Evolutionary conservation across 2,797 vertebrate genomes (phyloP), one percentile per base, ranked within the genome.

Genomic region (Setipinna tenuifilis): DNA sequence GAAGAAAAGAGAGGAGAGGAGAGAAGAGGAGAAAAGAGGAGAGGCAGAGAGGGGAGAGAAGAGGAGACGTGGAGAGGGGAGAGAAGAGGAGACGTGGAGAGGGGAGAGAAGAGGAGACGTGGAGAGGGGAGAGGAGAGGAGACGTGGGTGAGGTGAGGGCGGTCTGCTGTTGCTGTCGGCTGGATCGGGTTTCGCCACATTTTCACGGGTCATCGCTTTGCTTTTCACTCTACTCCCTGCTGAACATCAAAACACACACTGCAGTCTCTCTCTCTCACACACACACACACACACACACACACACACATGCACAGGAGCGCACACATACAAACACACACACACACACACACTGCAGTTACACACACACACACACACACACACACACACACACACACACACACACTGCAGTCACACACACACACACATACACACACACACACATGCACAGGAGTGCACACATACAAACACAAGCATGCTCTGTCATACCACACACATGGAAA

Each of bases 151-250:
- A 41, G 35, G 35, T 59, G 57, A 14, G 85, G 54, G 81, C 85
- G 81, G 35, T 46, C 4, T 85, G 82, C 88, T 91, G 90, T 91
- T 86, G 89, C 87, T 90, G 82, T 62, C 88, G 89, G 87, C 83
- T 88, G 88, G 92, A 91, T 95, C 91, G 82, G 86, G 88, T 95
- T 95, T 93, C 94, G 86, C 78, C 85, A 82, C 83, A 46, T 89
- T 92, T 92, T 91, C 88, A 92, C 35, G 85, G 90, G 83, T 93
- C 91, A 88, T 83, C 31, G 68, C 86, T 89, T 50, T 50, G 86
- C 86, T 90, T 91, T 92, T 90, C 84, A 88, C 50, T 86, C 71
- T 85, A 48, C 81, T 83, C 87, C 19, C 71, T 83, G 31, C 83
- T 11, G 84, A 57, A n/a, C 83, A 88, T 75, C 65, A 71, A 48